Evolutionary conservation across 2,888 invertebrate species (phyloP), one percentile per base, ranked within the genome.

Genomic region (Suillia variegata): DNA sequence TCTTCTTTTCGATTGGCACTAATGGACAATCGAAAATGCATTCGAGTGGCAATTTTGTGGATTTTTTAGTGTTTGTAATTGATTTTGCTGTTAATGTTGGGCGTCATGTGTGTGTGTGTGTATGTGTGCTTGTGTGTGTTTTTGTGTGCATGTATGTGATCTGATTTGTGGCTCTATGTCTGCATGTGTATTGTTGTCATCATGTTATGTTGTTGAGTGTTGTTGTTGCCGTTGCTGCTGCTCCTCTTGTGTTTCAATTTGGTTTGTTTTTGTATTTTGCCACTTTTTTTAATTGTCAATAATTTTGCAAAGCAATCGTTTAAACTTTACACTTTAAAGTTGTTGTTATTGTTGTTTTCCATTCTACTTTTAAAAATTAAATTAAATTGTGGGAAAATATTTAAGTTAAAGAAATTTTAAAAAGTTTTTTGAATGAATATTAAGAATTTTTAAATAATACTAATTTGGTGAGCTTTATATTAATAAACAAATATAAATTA

Each of bases 21-120:
- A 72, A 72, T 72, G 71, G 74, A 74, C 71, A 74, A 72, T 72
- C 70, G 74, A 72, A 74, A 72, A 72, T 66, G 73, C 74, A 74
- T 72, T 72, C 67, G 71, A 70, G 73, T 71, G 74, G 71, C 73
- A 72, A 72, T 74, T 72, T 73, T 59, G 67, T 71, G n/a, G 10
- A 38, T 34, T 63, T 68, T 68, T 65, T 61, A 53, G 38, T 34
- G 38, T 53, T 53, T 38, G 18, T 34, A 72, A 74, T 72, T 74
- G 73, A 74, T 72, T 74, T 67, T 70, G 73, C 64, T 73, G 74
- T 68, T 61, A 38, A 5, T 38, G 38, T n/a, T n/a, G 38, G 10
- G 10, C 12, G 13, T 31, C 5, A 31, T 31, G 31, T n/a, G n/a
- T n/a, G n/a, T 38, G 38, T 38, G 38, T 5, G 38, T 38, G 38